These are phyloP conservation scores for Helogale parvula DNA, from an alignment of 2,113 vertebrate genomes.

Conservation along the genomic window DNA sequence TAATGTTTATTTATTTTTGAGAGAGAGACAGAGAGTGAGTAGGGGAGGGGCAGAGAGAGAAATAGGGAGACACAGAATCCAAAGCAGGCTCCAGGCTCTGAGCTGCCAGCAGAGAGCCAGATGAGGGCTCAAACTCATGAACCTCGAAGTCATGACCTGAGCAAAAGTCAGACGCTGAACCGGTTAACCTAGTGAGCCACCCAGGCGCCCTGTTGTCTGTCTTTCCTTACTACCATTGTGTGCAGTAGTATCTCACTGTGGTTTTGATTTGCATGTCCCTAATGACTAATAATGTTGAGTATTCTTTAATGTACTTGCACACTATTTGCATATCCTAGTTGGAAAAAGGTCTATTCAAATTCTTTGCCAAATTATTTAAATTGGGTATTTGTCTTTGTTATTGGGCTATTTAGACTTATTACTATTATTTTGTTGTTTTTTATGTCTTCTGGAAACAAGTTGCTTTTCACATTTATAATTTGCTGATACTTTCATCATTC, in stretches of 20 bases:
- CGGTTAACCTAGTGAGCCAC: too few relatives aligned
- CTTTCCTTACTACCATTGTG: background rate
- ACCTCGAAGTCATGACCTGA: too few relatives aligned
- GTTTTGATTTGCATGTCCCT: background rate
- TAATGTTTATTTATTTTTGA: too few relatives aligned
- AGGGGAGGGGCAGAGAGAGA: too few relatives aligned
- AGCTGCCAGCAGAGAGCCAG: too few relatives aligned
- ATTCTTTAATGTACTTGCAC: background rate
- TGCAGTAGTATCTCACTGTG: background rate
- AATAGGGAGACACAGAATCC: too few relatives aligned
- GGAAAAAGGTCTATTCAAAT: background rate
- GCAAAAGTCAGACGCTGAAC: too few relatives aligned
- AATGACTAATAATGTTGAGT: background rate
- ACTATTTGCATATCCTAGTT: background rate
- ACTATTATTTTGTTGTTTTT: background rate
- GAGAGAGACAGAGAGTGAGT: too few relatives aligned
- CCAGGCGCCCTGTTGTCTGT: background rate
- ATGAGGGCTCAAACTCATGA: too few relatives aligned
- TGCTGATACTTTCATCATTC: background rate
- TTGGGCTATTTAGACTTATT: too few relatives aligned
- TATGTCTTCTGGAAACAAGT: background rate
- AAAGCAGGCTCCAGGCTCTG: too few relatives aligned
- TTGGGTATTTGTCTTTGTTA: background rate
- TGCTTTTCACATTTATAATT: background rate
- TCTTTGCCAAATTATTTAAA: background rate